These are phyloP conservation scores for Macropis europaea DNA, from an alignment of 2,888 invertebrate genomes.

Conservation along the genomic window DNA sequence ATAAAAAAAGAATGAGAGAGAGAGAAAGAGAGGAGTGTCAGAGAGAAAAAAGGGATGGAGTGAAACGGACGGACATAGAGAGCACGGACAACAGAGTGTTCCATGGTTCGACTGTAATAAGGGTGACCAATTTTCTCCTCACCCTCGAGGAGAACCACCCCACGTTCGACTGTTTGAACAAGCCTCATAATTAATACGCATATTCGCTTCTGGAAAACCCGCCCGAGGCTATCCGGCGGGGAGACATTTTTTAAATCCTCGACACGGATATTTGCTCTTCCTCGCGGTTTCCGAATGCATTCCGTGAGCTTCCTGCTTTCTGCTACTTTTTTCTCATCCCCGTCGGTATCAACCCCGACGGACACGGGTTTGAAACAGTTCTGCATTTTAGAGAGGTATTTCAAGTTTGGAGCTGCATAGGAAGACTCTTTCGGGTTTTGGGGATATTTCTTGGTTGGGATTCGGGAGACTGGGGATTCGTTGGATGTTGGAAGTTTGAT, in stretches of 20 bases:
- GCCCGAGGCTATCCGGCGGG: conserved; percentile 38
- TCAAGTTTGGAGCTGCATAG: too few species aligned
- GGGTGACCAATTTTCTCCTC: conserved; percentile 62
- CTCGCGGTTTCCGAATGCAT: conserved; percentile 38
- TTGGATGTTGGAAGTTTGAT: too few species aligned
- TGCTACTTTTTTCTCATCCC: not conserved
- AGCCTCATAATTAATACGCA: conserved; percentile 79
- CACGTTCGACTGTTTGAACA: conserved; percentile 77
- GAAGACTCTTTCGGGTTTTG: too few species aligned
- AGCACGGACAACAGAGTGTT: conserved; percentile 35
- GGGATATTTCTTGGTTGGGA: too few species aligned
- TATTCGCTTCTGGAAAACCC: conserved; percentile 68
- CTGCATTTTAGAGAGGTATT: too few species aligned
- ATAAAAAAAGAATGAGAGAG: conserved; percentile 49
- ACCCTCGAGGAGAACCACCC: conserved; percentile 15
- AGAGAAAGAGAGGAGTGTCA: conserved; percentile 10
- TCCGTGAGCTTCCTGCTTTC: conserved; percentile 26
- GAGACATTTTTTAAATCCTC: conserved; percentile 62
- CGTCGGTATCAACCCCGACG: not conserved
- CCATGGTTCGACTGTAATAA: conserved; percentile 68
- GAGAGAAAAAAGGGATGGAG: not conserved
- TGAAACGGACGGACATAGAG: conserved; percentile 9
- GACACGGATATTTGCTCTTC: conserved; percentile 52
- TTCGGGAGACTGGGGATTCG: too few species aligned
- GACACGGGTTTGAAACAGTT: not conserved